Conservation (phyloP, 2,113 vertebrate species). For the Thalassarche chlororhynchos region DNA sequence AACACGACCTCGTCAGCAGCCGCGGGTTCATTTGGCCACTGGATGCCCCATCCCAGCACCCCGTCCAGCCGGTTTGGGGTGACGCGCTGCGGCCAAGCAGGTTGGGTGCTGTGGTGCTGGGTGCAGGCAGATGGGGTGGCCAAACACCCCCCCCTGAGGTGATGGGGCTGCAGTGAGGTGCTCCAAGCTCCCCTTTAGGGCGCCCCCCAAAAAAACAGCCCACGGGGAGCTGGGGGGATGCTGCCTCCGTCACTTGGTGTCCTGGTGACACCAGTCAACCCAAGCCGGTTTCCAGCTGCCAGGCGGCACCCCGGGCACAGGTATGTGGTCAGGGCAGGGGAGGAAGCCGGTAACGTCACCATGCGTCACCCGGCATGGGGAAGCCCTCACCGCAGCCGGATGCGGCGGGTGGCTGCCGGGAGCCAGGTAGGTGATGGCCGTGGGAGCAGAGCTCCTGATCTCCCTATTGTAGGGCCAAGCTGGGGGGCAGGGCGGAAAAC, state of each 20-base stretch:
- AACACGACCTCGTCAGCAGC: not conserved
- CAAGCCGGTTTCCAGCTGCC: not conserved
- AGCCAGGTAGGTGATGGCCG: not conserved
- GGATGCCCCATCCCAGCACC: not conserved
- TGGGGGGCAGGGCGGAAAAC: fast-evolving
- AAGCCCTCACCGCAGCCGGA: conserved; percentile 27
- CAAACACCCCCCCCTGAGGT: not conserved
- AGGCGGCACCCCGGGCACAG: not conserved
- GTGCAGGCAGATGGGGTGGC: not conserved
- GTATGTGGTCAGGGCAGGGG: conserved; percentile 45
- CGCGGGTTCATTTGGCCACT: not conserved
- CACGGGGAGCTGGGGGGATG: fast-evolving
- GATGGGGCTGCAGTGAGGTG: not conserved
- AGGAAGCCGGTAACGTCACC: conserved; percentile 27
- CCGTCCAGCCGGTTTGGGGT: conserved; percentile 44
- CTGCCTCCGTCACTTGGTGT: not conserved
- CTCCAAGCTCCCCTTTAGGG: not conserved
- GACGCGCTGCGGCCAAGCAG: not conserved
- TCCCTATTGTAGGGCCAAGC: not conserved
- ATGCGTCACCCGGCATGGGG: not conserved
- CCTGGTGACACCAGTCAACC: not conserved
- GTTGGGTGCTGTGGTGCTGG: not conserved
- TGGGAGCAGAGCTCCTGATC: not conserved
- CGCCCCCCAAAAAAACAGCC: not conserved
- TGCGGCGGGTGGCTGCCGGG: not conserved